Evolutionary conservation across 2,888 invertebrate species (phyloP), one percentile per base, ranked within the genome.

Genomic region (Melieria picta): DNA sequence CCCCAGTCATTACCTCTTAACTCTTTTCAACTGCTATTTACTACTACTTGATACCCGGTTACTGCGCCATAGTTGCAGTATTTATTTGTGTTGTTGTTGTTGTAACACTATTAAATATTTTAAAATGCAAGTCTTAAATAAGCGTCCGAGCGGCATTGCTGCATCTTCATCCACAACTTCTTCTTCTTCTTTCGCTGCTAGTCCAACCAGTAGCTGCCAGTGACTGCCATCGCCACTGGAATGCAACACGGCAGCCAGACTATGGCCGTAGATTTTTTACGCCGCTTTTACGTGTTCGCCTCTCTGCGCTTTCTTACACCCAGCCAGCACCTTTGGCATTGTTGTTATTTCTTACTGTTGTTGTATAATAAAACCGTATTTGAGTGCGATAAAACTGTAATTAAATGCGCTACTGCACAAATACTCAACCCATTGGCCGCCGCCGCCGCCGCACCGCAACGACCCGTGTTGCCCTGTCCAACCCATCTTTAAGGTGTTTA

Each of bases 1-100:
- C 48, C 48, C 69, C 56, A 47, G 63, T 63, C 69, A 69, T 69
- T 69, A 63, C 63, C 56, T 69, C 63, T 69, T 63, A 69, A 56
- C 69, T 69, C 69, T 57, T 63, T 57, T 58, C 67, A 67, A 61
- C 43, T 60, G 67, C 60, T 43, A 67, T 67, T 67, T 67, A 67
- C 52, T 61, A 45, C 67, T 60, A 42, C n/a, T 30, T 30, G 58
- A 50, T 45, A 67, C 45, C 13, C 43, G n/a, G 45, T 16, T n/a
- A 4, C 5, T 60, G 46, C 45, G 50, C 52, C 48, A 13, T 60
- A 45, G 16, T n/a, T 61, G n/a, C 11, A 61, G 52, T 45, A 43
- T 43, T 45, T 45, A 16, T 30, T 60, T 50, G 16, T 52, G 61
- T 61, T 67, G 52, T 67, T 60, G 50, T 60, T 67, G 60, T 67